Evolutionary conservation across 1,140 invertebrate genomes (phyloP).

Genomic region (Eupeodes corollae): DNA sequence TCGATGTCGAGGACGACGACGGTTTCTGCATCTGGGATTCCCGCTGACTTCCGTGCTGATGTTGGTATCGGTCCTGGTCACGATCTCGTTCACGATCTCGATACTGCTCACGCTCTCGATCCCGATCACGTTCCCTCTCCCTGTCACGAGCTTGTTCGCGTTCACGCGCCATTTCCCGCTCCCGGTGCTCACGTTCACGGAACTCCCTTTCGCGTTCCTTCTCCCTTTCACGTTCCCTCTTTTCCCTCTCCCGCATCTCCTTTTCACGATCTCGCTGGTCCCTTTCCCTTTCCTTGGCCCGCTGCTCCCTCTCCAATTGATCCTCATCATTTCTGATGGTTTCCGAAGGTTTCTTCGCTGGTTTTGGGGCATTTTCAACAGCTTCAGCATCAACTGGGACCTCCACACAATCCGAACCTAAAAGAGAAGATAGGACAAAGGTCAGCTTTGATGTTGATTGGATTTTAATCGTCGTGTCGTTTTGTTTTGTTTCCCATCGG

Average conservation of each 20-base stretch:
- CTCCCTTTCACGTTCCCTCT: neutral
- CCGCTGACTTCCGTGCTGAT: slow-evolving; percentile 38
- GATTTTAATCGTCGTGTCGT: too few relatives aligned
- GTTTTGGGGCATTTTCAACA: neutral
- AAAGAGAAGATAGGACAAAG: slow-evolving; percentile 4
- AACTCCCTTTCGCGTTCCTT: neutral
- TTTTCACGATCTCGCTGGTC: neutral
- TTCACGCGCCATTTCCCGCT: slow-evolving; percentile 19
- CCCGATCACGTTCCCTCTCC: slow-evolving; percentile 3
- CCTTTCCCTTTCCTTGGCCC: slow-evolving; percentile 16
- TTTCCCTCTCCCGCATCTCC: too few relatives aligned
- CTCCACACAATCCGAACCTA: slow-evolving; percentile 32
- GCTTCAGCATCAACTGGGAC: slow-evolving; percentile 5
- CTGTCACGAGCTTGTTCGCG: slow-evolving; percentile 19
- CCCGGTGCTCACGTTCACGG: neutral
- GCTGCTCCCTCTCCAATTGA: slow-evolving; percentile 11
- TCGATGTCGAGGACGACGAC: slow-evolving; percentile 26
- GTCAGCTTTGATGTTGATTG: too few relatives aligned
- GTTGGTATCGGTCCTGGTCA: slow-evolving; percentile 23
- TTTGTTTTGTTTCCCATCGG: too few relatives aligned
- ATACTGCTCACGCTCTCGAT: slow-evolving; percentile 3
- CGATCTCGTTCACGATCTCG: slow-evolving; percentile 3
- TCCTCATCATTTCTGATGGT: slow-evolving; percentile 6
- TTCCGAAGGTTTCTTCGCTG: slow-evolving; percentile 12
- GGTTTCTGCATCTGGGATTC: slow-evolving; percentile 21